Evolutionary conservation across 2,113 vertebrate species (phyloP).

Genomic region (Malurus alboscapulatus): DNA sequence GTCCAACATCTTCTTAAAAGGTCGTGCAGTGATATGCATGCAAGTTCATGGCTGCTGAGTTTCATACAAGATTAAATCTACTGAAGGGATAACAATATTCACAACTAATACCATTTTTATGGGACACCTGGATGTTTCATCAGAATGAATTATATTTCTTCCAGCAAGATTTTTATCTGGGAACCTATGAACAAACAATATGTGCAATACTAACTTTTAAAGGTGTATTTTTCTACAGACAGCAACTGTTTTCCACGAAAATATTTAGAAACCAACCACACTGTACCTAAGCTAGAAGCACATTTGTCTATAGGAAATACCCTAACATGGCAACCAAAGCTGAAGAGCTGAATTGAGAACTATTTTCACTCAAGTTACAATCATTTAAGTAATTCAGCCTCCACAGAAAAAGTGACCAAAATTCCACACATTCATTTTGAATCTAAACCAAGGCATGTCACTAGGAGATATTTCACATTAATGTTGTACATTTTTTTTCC

Average conservation of each 20-base stretch:
- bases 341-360: neutral
- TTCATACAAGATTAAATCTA: neutral
- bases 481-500: neutral
- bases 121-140: neutral
- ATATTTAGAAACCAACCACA: neutral
- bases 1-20: neutral
- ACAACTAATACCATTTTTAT: neutral
- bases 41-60: rapidly evolving
- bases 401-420: neutral
- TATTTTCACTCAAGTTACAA: neutral
- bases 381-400: neutral
- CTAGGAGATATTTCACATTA: neutral
- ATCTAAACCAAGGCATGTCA: neutral
- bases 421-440: neutral
- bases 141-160: neutral
- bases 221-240: neutral
- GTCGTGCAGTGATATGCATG: no score
- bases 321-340: neutral
- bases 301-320: neutral
- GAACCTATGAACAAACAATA: neutral
- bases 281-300: neutral
- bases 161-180: neutral
- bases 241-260: neutral
- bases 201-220: neutral
- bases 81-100: neutral